phyloP scores from a whole-genome alignment of 23 tunicate species.

The Trididemnum clinides region DNA sequence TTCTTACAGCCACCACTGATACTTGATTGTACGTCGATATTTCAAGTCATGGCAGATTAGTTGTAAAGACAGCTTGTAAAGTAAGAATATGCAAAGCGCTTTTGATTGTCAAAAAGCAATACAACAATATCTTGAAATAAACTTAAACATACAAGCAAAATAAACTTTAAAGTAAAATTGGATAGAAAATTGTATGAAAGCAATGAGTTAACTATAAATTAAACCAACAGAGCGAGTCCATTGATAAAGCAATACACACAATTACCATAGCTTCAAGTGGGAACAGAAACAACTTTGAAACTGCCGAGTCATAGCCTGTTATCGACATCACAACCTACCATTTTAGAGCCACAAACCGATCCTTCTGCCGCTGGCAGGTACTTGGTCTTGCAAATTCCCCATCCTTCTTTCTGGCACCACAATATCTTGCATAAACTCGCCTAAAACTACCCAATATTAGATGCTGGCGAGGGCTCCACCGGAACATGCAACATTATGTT shows the following conservation, averaged over 20 bases:
- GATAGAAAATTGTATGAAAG: background rate
- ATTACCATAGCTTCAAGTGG: background rate
- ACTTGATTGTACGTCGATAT: no score
- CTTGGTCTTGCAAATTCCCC: slow-evolving; percentile 75
- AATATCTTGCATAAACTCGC: slow-evolving; percentile 60
- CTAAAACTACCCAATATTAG: slow-evolving; percentile 24
- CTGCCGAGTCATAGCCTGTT: background rate
- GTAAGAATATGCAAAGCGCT: no score
- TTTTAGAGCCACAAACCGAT: slow-evolving; percentile 71
- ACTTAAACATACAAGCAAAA: background rate
- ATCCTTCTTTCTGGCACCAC: slow-evolving; percentile 75
- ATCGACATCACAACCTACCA: slow-evolving; percentile 57
- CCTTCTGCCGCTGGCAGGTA: slow-evolving; percentile 99
- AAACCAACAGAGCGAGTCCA: background rate
- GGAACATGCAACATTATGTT: no score
- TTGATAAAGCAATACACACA: background rate
- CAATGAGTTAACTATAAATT: background rate
- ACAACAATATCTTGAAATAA: background rate
- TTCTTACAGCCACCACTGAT: no score
- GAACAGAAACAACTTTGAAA: background rate
- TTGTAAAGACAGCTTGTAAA: no score
- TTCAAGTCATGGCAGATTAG: no score
- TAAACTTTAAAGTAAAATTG: background rate
- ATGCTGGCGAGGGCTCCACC: no score
- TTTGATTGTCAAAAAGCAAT: no score